A percentile compares a stretch with the other conserved stretches of the same genome.
phyloP scores from a whole-genome alignment of 2,888 invertebrate species.

The Eupithecia subfuscata region DNA sequence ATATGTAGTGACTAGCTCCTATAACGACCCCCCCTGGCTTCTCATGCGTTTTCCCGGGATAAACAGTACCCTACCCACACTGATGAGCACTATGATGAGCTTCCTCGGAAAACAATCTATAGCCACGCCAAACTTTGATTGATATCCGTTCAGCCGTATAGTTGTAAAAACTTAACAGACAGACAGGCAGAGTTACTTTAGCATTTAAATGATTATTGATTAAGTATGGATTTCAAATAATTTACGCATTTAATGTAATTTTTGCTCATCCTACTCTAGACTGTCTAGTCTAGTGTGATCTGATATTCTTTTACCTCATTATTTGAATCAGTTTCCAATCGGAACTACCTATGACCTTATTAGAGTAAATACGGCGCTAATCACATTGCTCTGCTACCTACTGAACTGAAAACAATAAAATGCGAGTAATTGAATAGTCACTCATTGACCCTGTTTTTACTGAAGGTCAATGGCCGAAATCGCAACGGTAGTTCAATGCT shows the following conservation, averaged over 20 bases:
- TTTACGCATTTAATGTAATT: background rate
- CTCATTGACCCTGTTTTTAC: conserved; percentile 29
- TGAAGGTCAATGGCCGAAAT: conserved; percentile 32
- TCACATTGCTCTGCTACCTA: conserved; percentile 15
- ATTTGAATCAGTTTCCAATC: background rate
- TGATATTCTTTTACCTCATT: background rate
- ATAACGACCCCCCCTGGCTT: too few relatives aligned
- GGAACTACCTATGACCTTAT: background rate
- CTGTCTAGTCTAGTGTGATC: background rate
- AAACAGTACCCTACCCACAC: too few relatives aligned
- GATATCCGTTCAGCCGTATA: background rate
- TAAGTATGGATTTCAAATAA: background rate
- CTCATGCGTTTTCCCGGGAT: too few relatives aligned
- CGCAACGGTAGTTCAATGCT: conserved; percentile 30
- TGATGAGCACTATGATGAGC: too few relatives aligned
- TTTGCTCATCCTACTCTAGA: background rate
- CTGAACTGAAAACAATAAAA: conserved; percentile 17
- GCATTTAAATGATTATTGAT: background rate
- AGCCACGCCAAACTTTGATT: background rate
- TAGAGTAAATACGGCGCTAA: background rate
- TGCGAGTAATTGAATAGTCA: conserved; percentile 26
- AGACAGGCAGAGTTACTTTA: background rate
- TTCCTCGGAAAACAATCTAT: background rate
- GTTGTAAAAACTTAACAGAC: background rate
- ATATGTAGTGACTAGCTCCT: too few relatives aligned